Conservation (phyloP, 2,888 invertebrate species). For the Rhagonycha lutea region DNA sequence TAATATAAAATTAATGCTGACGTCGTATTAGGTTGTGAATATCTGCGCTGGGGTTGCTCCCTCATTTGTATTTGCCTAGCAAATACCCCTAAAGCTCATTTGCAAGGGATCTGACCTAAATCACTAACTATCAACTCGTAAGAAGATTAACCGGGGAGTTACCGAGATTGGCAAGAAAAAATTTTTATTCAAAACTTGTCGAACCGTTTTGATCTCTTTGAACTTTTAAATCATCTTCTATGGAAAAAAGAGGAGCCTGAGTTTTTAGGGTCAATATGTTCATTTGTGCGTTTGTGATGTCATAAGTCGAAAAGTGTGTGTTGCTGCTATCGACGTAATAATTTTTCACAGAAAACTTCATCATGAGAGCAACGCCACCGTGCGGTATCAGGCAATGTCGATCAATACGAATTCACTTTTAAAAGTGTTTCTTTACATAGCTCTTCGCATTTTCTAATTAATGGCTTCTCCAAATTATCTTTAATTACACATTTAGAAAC, state of each 20-base stretch:
- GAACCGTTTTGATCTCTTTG: background rate
- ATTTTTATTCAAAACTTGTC: conserved; percentile 1
- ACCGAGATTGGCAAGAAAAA: conserved; percentile 8
- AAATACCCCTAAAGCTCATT: conserved; percentile 21
- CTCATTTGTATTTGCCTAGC: conserved; percentile 21
- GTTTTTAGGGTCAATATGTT: background rate
- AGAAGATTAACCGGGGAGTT: conserved; percentile 16
- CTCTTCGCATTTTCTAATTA: background rate
- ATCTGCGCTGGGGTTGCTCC: conserved; percentile 1
- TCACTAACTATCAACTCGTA: conserved; percentile 17
- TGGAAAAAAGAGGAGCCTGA: background rate
- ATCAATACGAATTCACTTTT: background rate
- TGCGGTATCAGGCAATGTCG: background rate
- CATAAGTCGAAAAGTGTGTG: background rate
- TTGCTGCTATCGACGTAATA: background rate
- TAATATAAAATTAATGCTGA: background rate
- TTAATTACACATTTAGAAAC: background rate
- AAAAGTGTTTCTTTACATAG: background rate
- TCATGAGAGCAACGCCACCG: background rate
- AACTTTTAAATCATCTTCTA: background rate
- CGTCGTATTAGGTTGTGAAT: conserved; percentile 4
- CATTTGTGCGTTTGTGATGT: background rate
- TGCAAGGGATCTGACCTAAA: conserved; percentile 14
- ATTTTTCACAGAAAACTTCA: background rate
- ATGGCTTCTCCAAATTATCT: background rate